Evolutionary conservation across 2,888 invertebrate genomes (phyloP).

Genomic region (Sabellastarte sp.): DNA sequence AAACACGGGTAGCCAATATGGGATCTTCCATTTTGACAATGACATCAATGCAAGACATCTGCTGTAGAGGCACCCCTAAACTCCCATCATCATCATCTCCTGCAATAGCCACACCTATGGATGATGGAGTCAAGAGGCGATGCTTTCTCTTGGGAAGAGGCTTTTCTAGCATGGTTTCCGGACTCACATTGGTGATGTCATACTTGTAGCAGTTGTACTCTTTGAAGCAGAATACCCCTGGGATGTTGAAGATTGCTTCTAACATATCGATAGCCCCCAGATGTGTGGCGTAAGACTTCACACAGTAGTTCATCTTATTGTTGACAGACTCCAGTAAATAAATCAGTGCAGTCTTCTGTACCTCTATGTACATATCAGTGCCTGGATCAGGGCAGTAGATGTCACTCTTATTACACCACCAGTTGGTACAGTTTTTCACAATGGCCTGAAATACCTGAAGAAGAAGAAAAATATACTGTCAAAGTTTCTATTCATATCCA

Average conservation of each 20-base stretch:
- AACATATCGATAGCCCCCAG: conserved; percentile 41
- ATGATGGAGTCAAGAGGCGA: neutral
- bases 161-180: conserved; percentile 16
- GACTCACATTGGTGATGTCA: conserved; percentile 42
- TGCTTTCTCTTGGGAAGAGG: neutral
- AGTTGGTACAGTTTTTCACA: conserved; percentile 26
- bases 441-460: conserved; percentile 19
- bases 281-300: conserved; percentile 41
- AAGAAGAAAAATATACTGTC: too few species aligned
- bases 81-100: too few species aligned
- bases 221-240: conserved; percentile 39
- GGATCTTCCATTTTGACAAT: conserved; percentile 37
- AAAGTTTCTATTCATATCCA: too few species aligned
- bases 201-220: conserved; percentile 23
- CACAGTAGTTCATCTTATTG: conserved; percentile 41
- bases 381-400: conserved; percentile 37
- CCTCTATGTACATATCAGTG: conserved; percentile 20
- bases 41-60: conserved; percentile 42
- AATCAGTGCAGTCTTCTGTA: conserved; percentile 36
- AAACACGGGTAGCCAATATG: conserved; percentile 39
- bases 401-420: conserved; percentile 45
- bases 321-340: conserved; percentile 35
- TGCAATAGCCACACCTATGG: too few species aligned
- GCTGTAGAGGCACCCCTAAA: neutral
- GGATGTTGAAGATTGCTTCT: conserved; percentile 38